Base-by-base conservation (phyloP, 2,797 vertebrate species). In the Enteromius viviparus region DNA sequence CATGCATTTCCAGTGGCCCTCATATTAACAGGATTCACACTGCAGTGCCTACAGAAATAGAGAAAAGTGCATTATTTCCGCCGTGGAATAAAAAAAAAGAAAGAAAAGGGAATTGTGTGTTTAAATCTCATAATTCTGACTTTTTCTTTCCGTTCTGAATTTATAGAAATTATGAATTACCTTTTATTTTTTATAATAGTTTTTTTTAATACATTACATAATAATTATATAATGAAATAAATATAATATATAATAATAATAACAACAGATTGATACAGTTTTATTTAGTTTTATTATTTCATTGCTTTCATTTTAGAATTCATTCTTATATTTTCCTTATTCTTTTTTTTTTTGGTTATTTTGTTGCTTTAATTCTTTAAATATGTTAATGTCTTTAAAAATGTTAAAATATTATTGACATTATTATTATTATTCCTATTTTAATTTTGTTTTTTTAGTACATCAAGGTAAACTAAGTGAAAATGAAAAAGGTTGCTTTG, bases 1-100 rank as follows among this genome's bases (percentile, higher is more conserved):
- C 32, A n/a, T 6, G 29, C 17, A n/a, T 74, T 53, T 74, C 19
- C 47, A 74, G 47, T 6, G 21, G 21, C 6, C 37, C 11, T 9
- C 11, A n/a, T 23, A 75, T 75, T 75, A 75, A 34, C 71, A 29
- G 29, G 10, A 75, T 72, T 75, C 26, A n/a, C 26, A 53, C 49
- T 34, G 70, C 15, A 64, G 62, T 17, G 29, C 14, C 60, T 32
- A 58, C 12, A 65, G 10, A 68, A 5, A 37, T 2, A 68, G 10
- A 68, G 17, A 40, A 40, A 40, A n/a, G 19, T 11, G 4, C 0
- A 19, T 40, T n/a, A 66, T 64, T 64, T 64, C 6, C 1, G 0
- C 14, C 2, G 29, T 64, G 26, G 60, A 17, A 32, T 32, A 32
- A 32, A 64, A 64, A 64, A 12, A 29, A 14, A 26, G 26, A 26